These are phyloP conservation scores for Hirudo medicinalis DNA, from an alignment of 1,140 invertebrate genomes.

Conservation along the genomic window DNA sequence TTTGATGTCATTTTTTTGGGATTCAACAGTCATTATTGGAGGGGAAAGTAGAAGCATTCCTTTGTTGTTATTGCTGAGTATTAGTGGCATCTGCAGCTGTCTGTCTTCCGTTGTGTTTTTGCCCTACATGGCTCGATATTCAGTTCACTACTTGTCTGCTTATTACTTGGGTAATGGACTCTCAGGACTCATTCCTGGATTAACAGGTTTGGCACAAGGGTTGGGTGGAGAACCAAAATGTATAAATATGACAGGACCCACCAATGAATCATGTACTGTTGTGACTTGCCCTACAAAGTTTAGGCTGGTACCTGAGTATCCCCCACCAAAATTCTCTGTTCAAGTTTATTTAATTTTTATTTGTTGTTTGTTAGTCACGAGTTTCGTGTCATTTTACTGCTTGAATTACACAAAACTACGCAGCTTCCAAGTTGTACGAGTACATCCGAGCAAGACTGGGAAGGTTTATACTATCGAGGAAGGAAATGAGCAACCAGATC, in stretches of 20 bases:
- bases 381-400: conserved; percentile 7
- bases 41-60: conserved; percentile 50
- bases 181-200: conserved; percentile 15
- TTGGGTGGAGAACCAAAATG: conserved; percentile 8
- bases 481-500: background rate
- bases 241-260: background rate
- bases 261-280: background rate
- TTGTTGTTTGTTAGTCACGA: background rate
- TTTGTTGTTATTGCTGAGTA: conserved; percentile 57
- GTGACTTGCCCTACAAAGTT: background rate
- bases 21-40: conserved; percentile 1
- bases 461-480: no score
- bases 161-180: conserved; percentile 18
- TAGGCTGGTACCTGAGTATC: background rate
- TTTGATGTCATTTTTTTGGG: conserved; percentile 14
- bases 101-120: conserved; percentile 63
- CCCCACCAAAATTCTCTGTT: conserved; percentile 10
- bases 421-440: background rate
- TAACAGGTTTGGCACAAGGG: conserved; percentile 16
- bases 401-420: conserved; percentile 2
- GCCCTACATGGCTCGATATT: conserved; percentile 15
- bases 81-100: conserved; percentile 65
- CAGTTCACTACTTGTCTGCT: conserved; percentile 14
- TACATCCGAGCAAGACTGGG: no score
- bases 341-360: conserved; percentile 11